These are phyloP conservation scores for Phortica magna DNA, from an alignment of 2,888 invertebrate species.

Conservation along the genomic window DNA sequence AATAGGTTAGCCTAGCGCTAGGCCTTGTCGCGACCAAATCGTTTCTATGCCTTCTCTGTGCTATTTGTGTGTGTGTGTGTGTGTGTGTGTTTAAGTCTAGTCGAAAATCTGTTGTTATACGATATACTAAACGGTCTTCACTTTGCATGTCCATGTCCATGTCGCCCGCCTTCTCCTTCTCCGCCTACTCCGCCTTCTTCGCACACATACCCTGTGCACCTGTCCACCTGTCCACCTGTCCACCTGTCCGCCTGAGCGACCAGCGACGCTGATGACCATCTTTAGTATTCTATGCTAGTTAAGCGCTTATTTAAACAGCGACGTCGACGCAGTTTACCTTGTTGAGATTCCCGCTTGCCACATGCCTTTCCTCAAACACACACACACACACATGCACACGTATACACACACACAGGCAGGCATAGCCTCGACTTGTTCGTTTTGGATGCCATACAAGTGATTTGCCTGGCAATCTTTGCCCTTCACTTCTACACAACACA, in stretches of 20 bases:
- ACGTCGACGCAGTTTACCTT: slow-evolving; percentile 50
- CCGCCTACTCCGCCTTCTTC: too few relatives aligned
- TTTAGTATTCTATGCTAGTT: slow-evolving; percentile 39
- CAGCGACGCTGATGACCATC: not conserved
- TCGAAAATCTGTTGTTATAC: slow-evolving; percentile 20
- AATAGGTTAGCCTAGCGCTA: too few relatives aligned
- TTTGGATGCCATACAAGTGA: slow-evolving; percentile 74
- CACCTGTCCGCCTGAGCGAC: too few relatives aligned
- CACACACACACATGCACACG: slow-evolving; percentile 40
- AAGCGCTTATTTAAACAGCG: slow-evolving; percentile 42
- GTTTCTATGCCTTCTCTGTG: not conserved
- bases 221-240: too few relatives aligned
- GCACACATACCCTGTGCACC: too few relatives aligned
- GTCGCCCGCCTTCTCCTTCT: too few relatives aligned
- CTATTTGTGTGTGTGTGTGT: not conserved
- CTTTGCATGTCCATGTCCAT: not conserved
- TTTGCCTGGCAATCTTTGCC: not conserved
- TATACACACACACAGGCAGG: not conserved
- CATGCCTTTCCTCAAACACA: not conserved
- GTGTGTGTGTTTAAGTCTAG: not conserved
- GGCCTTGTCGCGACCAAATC: not conserved
- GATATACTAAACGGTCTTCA: slow-evolving; percentile 14
- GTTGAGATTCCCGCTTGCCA: slow-evolving; percentile 57
- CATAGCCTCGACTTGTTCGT: slow-evolving; percentile 15
- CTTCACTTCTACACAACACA: not conserved